These are phyloP conservation scores for Xenops minutus DNA, from an alignment of 2,797 vertebrate species.

Conservation along the genomic window DNA sequence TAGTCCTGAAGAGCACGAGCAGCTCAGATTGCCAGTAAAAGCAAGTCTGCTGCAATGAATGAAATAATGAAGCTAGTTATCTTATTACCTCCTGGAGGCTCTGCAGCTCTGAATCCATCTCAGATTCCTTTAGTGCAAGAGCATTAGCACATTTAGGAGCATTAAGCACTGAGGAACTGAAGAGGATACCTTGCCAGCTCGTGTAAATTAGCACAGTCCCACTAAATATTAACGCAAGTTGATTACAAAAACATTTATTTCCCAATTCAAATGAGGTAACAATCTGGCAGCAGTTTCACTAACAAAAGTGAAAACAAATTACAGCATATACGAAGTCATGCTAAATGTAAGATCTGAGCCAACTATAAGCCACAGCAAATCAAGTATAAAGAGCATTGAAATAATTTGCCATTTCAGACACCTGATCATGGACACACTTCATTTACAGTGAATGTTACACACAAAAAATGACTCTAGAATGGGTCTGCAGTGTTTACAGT, in stretches of 20 bases:
- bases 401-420: not conserved
- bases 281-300: not conserved
- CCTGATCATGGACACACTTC: not conserved
- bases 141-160: not conserved
- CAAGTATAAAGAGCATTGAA: not conserved
- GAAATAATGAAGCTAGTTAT: constrained; percentile 16
- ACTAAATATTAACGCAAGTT: constrained; percentile 8
- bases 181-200: not conserved
- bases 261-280: not conserved
- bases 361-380: not conserved
- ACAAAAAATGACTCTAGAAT: not conserved
- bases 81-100: constrained; percentile 6
- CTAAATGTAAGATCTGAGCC: not conserved
- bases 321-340: not conserved
- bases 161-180: not conserved
- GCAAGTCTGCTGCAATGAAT: not conserved
- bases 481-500: not conserved
- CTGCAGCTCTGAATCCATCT: not conserved
- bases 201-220: not conserved
- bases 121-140: not conserved
- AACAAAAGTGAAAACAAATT: not conserved
- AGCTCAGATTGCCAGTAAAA: not conserved
- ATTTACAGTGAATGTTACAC: not conserved
- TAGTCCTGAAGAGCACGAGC: not conserved
- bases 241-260: not conserved